phyloP scores from a whole-genome alignment of 1,140 invertebrate genomes.

The Heliothis virescens region DNA sequence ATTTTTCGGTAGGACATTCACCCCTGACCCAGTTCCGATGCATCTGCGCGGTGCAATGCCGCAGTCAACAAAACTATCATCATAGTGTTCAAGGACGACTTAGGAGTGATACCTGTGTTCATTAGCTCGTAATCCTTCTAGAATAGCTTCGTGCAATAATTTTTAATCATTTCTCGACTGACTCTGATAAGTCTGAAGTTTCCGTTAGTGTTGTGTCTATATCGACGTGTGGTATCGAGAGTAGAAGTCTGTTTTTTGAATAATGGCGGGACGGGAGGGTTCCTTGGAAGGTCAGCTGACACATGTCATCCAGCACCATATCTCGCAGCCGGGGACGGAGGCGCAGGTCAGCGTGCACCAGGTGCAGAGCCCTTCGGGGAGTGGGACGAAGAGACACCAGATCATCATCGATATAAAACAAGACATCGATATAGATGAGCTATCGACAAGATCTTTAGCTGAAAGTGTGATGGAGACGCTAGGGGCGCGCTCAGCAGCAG shows the following conservation, averaged over 20 bases:
- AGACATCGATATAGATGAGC: slow-evolving; percentile 84
- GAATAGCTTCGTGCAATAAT: slow-evolving; percentile 68
- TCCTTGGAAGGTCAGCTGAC: slow-evolving; percentile 76
- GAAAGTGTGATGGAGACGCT: slow-evolving; percentile 85
- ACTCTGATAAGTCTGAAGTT: slow-evolving; percentile 73
- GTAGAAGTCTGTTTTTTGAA: slow-evolving; percentile 50
- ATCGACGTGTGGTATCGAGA: slow-evolving; percentile 56
- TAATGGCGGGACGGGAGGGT: slow-evolving; percentile 72
- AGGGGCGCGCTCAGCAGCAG: slow-evolving; percentile 80
- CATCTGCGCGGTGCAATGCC: slow-evolving; percentile 76
- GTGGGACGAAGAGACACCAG: slow-evolving; percentile 82
- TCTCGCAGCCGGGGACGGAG: slow-evolving; percentile 74
- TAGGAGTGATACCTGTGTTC: slow-evolving; percentile 81
- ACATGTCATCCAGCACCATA: slow-evolving; percentile 81
- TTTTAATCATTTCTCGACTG: slow-evolving; percentile 67
- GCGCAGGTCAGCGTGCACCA: slow-evolving; percentile 83
- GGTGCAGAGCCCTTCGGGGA: slow-evolving; percentile 75
- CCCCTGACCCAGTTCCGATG: slow-evolving; percentile 78
- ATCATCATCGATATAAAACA: slow-evolving; percentile 86
- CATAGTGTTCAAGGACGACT: slow-evolving; percentile 63
- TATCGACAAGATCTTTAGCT: slow-evolving; percentile 82
- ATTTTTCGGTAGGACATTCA: slow-evolving; percentile 71
- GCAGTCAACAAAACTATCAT: slow-evolving; percentile 59
- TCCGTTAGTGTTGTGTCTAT: slow-evolving; percentile 61
- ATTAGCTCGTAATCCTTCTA: slow-evolving; percentile 71